These are phyloP conservation scores for Orchesella flavescens DNA, from an alignment of 2,888 invertebrate species.

Conservation along the genomic window DNA sequence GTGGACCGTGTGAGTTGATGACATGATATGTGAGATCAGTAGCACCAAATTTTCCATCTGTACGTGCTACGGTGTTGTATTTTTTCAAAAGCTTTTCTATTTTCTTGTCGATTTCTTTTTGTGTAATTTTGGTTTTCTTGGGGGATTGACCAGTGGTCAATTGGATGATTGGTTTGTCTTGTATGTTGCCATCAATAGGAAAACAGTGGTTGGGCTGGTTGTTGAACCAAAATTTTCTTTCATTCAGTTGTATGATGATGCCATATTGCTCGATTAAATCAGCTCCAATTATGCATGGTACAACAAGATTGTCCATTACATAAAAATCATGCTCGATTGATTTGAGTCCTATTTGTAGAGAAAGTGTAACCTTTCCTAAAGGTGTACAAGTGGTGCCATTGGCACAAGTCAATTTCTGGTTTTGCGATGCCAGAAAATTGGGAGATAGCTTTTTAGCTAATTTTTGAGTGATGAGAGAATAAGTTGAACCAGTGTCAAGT, in stretches of 20 bases:
- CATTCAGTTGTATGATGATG: neutral
- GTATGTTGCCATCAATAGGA: neutral
- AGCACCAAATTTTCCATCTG: neutral
- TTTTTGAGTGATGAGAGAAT: neutral
- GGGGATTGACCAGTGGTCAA: too few species aligned
- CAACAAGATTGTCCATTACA: neutral
- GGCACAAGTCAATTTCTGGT: neutral
- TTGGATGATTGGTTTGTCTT: neutral
- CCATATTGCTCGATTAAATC: constrained; percentile 11
- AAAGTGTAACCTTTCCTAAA: neutral
- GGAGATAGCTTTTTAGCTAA: neutral
- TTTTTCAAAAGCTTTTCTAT: constrained; percentile 11
- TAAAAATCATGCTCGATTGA: neutral
- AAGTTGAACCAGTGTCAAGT: constrained; percentile 18
- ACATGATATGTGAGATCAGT: constrained; percentile 24
- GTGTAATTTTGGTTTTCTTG: too few species aligned
- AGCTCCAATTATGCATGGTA: constrained; percentile 9
- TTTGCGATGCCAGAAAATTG: neutral
- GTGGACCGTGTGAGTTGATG: constrained; percentile 31
- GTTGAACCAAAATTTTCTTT: constrained; percentile 13
- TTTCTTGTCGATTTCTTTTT: neutral
- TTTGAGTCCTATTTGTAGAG: neutral
- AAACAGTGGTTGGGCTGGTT: too few species aligned
- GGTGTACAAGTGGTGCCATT: neutral
- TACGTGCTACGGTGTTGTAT: constrained; percentile 2